Evolutionary conservation across 2,797 vertebrate genomes (phyloP).

Genomic region (Kryptolebias ocellatus): DNA sequence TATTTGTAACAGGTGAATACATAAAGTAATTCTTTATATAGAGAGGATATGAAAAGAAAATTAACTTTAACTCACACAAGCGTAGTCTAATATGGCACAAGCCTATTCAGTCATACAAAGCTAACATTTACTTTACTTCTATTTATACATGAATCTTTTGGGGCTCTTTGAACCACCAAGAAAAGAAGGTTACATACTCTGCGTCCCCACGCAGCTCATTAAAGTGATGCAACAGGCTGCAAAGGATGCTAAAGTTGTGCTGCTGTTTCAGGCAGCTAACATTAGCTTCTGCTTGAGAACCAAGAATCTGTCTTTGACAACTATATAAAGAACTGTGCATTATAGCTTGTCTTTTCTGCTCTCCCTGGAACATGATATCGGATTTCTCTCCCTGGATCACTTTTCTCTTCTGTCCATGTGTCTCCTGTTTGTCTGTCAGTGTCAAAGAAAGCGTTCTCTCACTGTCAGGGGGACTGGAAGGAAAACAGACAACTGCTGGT

Average conservation of each 20-base stretch:
- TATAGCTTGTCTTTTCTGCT: conserved; percentile 78
- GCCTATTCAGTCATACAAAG: neutral
- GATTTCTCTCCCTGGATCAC: conserved; percentile 74
- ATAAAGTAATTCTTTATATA: neutral
- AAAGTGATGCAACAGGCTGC: conserved; percentile 80
- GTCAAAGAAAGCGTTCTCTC: conserved; percentile 54
- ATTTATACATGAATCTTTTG: conserved; percentile 56
- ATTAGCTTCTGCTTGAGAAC: conserved; percentile 60
- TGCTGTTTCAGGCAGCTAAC: conserved; percentile 42
- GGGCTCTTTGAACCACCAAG: conserved; percentile 40
- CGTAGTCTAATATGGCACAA: neutral
- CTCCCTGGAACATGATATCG: conserved; percentile 75
- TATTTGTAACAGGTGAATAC: neutral
- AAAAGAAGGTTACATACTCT: conserved; percentile 22
- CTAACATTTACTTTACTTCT: conserved; percentile 17
- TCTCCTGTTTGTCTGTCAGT: conserved; percentile 73
- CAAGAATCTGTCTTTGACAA: conserved; percentile 58
- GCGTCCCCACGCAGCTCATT: conserved; percentile 45
- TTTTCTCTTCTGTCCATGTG: conserved; percentile 78
- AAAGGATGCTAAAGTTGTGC: conserved; percentile 61
- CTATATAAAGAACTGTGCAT: conserved; percentile 83
- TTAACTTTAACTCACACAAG: neutral
- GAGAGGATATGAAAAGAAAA: conserved; percentile 11
- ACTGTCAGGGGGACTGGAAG: conserved; percentile 24
- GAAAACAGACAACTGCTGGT: conserved; percentile 17